Conservation (phyloP, 2,113 vertebrate species). For the human region GRCh38 chrX:104248001-104248500, state of each 20-base stretch:
- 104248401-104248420: too few species aligned
- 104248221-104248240: not conserved
- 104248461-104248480: too few species aligned
- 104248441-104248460: too few species aligned
- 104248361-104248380: too few species aligned
- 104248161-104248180: not conserved
- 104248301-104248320: not conserved
- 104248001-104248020: conserved; percentile 79
- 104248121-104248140: not conserved
- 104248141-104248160: not conserved
- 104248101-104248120: not conserved
- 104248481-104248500: too few species aligned
- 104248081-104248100: conserved; percentile 20
- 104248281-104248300: not conserved
- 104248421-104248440: too few species aligned
- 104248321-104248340: too few species aligned
- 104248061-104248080: conserved; percentile 55
- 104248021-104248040: conserved; percentile 81
- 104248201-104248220: not conserved
- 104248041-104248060: conserved; percentile 80
- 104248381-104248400: too few species aligned
- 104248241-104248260: not conserved
- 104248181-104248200: not conserved
- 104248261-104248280: not conserved
- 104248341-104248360: too few species aligned